Base-by-base conservation (phyloP, 1,140 invertebrate genomes). In the Agrypnia vestita region DNA sequence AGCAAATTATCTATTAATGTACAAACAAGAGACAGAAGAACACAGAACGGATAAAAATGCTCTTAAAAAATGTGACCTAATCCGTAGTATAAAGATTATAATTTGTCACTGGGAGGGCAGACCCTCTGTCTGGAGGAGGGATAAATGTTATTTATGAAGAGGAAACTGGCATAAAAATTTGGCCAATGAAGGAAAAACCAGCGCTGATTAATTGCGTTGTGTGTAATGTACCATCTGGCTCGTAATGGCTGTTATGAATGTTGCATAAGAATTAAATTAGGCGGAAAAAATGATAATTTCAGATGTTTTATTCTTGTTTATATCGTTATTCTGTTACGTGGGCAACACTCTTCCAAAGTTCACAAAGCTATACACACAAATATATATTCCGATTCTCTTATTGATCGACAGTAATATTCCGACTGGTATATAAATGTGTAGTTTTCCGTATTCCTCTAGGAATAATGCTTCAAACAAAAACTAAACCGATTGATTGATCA, bases 181-280 rank as follows among this genome's bases (percentile, higher is more conserved):
- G 51, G 15, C 19, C 51, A 51, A 53, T 55, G 71, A 21, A 56
- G 55, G 51, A 56, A 74, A 56, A 74, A 55, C 51, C 71, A 56
- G 71, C 55, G 49, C 51, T 74, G 71, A 74, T 74, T 74, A 74
- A 74, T 74, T 56, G 51, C 25, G 71, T 55, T 74, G 35, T 74
- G 47, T 72, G n/a, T 44, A 15, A 12, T 21, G 6, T 19, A 19
- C 55, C 17, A 21, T 13, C 17, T 11, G 55, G 17, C 55, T 59
- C 25, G 25, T 19, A 59, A 12, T 25, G 21, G 61, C 3, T 64
- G 61, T 35, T 44, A 64, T 64, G 61, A 64, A 35, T 64, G 11
- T 51, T 15, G 35, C 25, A 4, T 15, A 19, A 21, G 17, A 59
- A 59, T 59, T 59, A 59, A n/a, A 59, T 19, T 19, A 59, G 55